A percentile compares a stretch with the other conserved stretches of the same genome.
Conservation (phyloP, 2,888 invertebrate species). For the Morinoia aosen region DNA sequence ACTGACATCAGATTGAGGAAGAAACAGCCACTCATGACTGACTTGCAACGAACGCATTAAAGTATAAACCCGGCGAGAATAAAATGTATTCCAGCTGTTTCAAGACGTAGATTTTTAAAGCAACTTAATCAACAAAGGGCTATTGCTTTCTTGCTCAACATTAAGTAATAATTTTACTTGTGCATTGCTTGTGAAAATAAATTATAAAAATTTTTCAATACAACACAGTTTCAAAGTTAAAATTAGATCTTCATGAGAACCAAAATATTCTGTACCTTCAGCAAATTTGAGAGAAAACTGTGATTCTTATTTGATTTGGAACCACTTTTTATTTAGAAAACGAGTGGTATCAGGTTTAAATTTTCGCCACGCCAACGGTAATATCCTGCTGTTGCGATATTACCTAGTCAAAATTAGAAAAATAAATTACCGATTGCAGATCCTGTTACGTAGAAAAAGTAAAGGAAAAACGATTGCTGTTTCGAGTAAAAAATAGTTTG, state of each 20-base stretch:
- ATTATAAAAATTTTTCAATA: background rate
- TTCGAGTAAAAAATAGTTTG: background rate
- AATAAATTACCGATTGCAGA: background rate
- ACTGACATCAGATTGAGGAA: too few species aligned
- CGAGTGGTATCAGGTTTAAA: background rate
- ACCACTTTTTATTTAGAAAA: background rate
- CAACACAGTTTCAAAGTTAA: background rate
- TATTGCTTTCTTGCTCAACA: too few species aligned
- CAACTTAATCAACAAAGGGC: too few species aligned
- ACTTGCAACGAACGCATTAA: too few species aligned
- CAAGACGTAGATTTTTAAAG: too few species aligned
- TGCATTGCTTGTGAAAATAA: too few species aligned
- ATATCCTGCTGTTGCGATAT: background rate
- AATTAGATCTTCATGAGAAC: background rate
- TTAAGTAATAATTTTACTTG: too few species aligned
- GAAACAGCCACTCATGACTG: too few species aligned
- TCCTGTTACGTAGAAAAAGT: background rate
- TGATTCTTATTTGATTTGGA: background rate
- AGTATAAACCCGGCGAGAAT: too few species aligned
- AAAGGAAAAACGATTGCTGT: background rate
- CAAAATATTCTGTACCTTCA: background rate
- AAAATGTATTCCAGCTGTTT: too few species aligned
- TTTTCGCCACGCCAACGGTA: background rate
- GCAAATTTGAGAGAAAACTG: background rate
- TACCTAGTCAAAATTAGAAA: background rate